phyloP scores from a whole-genome alignment of 2,888 invertebrate genomes.

The Scelioninae gen. 1 region DNA sequence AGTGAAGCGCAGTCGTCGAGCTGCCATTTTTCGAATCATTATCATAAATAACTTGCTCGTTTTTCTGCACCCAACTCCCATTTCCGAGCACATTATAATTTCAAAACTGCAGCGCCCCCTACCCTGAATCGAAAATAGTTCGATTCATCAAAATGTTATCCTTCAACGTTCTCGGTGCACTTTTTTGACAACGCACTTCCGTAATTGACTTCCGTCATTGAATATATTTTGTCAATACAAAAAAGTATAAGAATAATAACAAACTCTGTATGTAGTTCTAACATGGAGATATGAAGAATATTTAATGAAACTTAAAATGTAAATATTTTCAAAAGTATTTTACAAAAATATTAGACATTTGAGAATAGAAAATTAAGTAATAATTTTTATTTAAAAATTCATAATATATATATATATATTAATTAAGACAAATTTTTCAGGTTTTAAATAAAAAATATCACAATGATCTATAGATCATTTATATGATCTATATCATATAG shows the following conservation, averaged over 20 bases:
- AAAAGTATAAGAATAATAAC: not conserved
- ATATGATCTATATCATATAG: too few species aligned
- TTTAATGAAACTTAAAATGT: not conserved
- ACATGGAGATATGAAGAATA: not conserved
- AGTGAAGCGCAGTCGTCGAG: too few species aligned
- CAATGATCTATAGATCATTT: too few species aligned
- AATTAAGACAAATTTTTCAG: too few species aligned
- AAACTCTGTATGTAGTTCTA: not conserved
- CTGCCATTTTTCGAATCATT: conserved; percentile 29
- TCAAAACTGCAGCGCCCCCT: conserved; percentile 17
- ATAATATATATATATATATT: too few species aligned
- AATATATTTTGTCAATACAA: conserved; percentile 7
- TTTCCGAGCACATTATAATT: conserved; percentile 19
- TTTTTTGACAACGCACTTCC: conserved; percentile 7
- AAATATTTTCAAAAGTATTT: not conserved
- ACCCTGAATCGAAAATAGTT: conserved; percentile 13
- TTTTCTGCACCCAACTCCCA: not conserved
- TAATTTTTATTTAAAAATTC: too few species aligned
- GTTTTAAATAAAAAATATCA: too few species aligned
- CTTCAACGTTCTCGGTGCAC: not conserved
- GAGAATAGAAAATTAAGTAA: not conserved
- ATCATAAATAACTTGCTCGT: conserved; percentile 35
- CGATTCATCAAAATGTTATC: conserved; percentile 44
- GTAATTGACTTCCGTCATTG: conserved; percentile 11
- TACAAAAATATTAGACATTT: not conserved